Evolutionary conservation across 2,113 vertebrate species (phyloP).

Genomic region (Mustela nigripes): DNA sequence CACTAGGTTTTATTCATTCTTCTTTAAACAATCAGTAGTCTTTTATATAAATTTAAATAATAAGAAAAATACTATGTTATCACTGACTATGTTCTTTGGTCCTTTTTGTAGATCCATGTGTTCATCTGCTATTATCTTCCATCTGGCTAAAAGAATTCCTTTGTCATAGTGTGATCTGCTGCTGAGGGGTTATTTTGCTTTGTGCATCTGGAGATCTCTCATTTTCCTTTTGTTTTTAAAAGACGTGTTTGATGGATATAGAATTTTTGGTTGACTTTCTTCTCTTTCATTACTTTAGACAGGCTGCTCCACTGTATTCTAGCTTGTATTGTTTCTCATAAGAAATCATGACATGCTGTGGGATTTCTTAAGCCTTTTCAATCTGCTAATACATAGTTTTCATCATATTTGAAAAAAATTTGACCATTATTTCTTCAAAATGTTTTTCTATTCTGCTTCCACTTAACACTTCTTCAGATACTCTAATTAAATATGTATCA

Average conservation of each 20-base stretch:
- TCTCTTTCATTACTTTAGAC: neutral
- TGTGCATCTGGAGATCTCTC: neutral
- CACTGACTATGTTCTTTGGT: neutral
- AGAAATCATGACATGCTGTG: neutral
- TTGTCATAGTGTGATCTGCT: neutral
- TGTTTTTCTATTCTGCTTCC: neutral
- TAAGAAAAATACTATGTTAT: neutral
- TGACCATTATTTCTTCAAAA: neutral
- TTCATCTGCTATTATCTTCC: neutral
- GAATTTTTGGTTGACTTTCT: neutral
- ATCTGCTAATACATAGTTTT: neutral
- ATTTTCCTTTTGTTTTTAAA: slow-evolving; percentile 8
- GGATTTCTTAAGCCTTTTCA: neutral
- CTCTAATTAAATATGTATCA: neutral
- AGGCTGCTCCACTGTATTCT: neutral
- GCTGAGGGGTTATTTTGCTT: neutral
- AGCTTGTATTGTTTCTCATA: neutral
- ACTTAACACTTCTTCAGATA: neutral
- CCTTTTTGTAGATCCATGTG: neutral
- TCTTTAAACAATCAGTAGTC: neutral
- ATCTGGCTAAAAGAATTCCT: neutral
- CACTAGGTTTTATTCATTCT: neutral
- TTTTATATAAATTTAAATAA: neutral
- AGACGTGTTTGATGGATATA: neutral
- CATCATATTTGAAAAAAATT: neutral